Evolutionary conservation across 2,888 invertebrate genomes (phyloP), one percentile per base, ranked within the genome.

Genomic region (Vanessa cardui): DNA sequence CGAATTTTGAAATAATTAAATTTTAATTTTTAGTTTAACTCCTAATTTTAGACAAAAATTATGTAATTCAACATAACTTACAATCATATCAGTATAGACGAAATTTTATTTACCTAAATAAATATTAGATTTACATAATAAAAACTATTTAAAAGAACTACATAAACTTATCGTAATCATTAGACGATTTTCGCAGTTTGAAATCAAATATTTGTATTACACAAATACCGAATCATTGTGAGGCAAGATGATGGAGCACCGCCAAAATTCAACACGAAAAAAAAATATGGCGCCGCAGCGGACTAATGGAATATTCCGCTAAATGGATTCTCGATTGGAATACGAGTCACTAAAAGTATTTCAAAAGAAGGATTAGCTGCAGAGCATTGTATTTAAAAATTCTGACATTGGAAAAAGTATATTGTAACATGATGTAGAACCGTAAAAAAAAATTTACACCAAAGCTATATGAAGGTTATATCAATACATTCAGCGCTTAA

Each of bases 301-400:
- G 33, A 18, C 63, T 71, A 68, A 82, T 82, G 79, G 78, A 82
- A 83, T 81, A 80, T 78, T 78, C 73, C 71, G 72, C 74, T 76
- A 72, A 78, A 79, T 77, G 74, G 73, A 79, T 79, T 77, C 73
- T 68, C 76, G 77, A 75, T 74, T 73, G 73, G 69, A 63, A 18
- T 50, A 33, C 46, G 54, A 45, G 67, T 68, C 64, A 65, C 15
- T 67, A 58, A 16, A 45, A 67, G 44, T 56, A 64, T 64, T 64
- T 54, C 31, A 64, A 58, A 52, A 21, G n/a, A 46, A 52, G 15
- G 44, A 15, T 21, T 45, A 31, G 58, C 31, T 63, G 31, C 45
- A 26, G 62, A 33, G 47, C 54, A 16, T 56, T 54, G 54, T 61
- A 46, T 66, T 46, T 47, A 46, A 60, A 56, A 8, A 39, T 54